Base-by-base conservation (phyloP, 2,888 invertebrate genomes). In the Agrypnus murinus region DNA sequence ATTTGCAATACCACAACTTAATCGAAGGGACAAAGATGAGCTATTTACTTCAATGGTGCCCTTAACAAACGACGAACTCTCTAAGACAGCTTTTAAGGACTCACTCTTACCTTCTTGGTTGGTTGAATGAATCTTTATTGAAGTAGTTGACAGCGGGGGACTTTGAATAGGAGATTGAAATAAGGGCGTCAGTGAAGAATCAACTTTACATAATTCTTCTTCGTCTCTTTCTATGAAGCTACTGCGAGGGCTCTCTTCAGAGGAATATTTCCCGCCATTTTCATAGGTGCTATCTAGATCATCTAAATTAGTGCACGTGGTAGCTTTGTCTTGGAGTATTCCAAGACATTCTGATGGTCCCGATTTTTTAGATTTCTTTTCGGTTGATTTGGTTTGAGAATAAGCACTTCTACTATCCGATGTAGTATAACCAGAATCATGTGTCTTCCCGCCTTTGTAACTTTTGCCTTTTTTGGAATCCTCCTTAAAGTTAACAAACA, bases 1-100 rank as follows among this genome's bases (percentile, higher is more conserved):
- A n/a, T 1, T 36, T 1, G 34, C 17, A 10, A 1, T 36, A 36
- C 50, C 36, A 17, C 59, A 64, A 43, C 36, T 67, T 9, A 75
- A 57, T 12, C 59, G 60, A 7, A 75, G 46, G 0, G 67, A 59
- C 25, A 73, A 43, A 8, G 67, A 67, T 2, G 66, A 65, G 60
- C 73, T 67, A 12, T 60, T 71, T 25, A 74, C 50, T 14, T 66
- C 62, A 1, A 74, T 50, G 2, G 63, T 10, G 0, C 74, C 72
- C 3, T 70, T 68, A 6, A 75, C 46, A 14, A 65, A 63, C 8
- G 65, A 48, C 3, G 70, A 68, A 15, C 65, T 65, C n/a, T 72
- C 69, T 12, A 75, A 17, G 17, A 67, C 53, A 7, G 68, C 71
- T 17, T 50, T 71, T 32, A 71, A 53, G 8, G 40, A 57, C 14